Base-by-base conservation (phyloP, 2,888 invertebrate genomes). In the Adelognathus sp. region DNA sequence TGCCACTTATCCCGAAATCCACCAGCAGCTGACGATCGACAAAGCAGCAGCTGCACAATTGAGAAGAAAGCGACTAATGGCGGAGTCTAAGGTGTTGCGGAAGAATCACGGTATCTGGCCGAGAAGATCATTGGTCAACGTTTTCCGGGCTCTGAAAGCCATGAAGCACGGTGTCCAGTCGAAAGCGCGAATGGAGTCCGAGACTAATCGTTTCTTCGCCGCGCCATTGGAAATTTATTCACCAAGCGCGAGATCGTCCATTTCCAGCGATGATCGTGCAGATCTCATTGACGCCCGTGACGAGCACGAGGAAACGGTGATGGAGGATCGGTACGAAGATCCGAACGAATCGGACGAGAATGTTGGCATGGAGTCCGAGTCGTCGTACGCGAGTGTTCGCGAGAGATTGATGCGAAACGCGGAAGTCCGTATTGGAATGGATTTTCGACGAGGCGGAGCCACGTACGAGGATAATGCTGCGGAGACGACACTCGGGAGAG, bases 371-470 rank as follows among this genome's bases (percentile, higher is more conserved):
- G 76, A 76, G 29, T 79, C 78, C 11, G 60, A 70, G 21, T 72
- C 58, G 29, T 72, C 80, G 29, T 76, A 76, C 54, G 33, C 60
- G 36, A 82, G 76, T 14, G 69, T 79, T 64, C 83, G 73, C 58
- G 63, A 64, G 31, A 82, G 81, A 80, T 76, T 82, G 58, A 81
- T 73, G 66, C 67, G 79, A 71, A 78, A 75, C 11, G 78, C 82
- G 27, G 39, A 41, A 2, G 9, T 18, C 27, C 78, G 73, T 71
- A 44, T 78, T 27, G 64, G 56, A 11, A 63, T 39, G 41, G 52
- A 67, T 63, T 52, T 58, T 21, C 66, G 72, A 21, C 44, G 41
- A 5, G 56, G 18, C 50, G 52, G 60, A 33, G 60, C 44, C 61
- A 50, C 50, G 18, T 63, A 71, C 36, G 54, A 31, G 14, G 31